phyloP scores from a whole-genome alignment of 2,888 invertebrate genomes.

The Eledona agricola region DNA sequence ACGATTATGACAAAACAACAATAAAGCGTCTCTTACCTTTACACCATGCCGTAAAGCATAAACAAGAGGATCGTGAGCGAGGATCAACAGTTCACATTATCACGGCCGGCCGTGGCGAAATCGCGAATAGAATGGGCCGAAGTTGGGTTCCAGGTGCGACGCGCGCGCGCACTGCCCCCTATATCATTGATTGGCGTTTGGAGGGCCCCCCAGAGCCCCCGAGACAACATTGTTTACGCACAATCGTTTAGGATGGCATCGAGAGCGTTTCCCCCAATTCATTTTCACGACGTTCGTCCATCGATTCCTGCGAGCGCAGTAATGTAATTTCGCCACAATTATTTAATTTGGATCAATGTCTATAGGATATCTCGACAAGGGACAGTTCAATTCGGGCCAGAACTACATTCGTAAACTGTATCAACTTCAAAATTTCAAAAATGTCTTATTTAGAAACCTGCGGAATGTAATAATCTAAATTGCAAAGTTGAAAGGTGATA shows the following conservation, averaged over 20 bases:
- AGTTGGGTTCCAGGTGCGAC: conserved; percentile 55
- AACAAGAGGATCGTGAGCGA: conserved; percentile 30
- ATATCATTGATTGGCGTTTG: conserved; percentile 58
- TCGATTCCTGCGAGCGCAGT: too few relatives aligned
- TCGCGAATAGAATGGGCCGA: conserved; percentile 47
- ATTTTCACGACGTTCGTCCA: too few relatives aligned
- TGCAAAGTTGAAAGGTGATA: too few relatives aligned
- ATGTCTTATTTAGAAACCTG: too few relatives aligned
- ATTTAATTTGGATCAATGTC: too few relatives aligned
- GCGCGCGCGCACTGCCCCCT: conserved; percentile 54
- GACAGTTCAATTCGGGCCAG: too few relatives aligned
- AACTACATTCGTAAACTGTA: too few relatives aligned
- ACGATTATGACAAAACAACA: conserved; percentile 21
- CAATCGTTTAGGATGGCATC: conserved; percentile 40
- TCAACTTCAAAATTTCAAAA: too few relatives aligned
- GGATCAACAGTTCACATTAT: conserved; percentile 42
- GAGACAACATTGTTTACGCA: conserved; percentile 49
- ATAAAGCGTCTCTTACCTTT: conserved; percentile 42
- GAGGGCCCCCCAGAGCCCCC: conserved; percentile 48
- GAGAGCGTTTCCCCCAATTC: conserved; percentile 12
- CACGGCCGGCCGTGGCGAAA: conserved; percentile 37
- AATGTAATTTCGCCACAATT: too few relatives aligned
- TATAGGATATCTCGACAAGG: too few relatives aligned
- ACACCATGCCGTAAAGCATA: conserved; percentile 43
- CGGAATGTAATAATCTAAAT: too few relatives aligned